phyloP scores from a whole-genome alignment of 2,888 invertebrate genomes.

The Eudasyphora cyanicolor region DNA sequence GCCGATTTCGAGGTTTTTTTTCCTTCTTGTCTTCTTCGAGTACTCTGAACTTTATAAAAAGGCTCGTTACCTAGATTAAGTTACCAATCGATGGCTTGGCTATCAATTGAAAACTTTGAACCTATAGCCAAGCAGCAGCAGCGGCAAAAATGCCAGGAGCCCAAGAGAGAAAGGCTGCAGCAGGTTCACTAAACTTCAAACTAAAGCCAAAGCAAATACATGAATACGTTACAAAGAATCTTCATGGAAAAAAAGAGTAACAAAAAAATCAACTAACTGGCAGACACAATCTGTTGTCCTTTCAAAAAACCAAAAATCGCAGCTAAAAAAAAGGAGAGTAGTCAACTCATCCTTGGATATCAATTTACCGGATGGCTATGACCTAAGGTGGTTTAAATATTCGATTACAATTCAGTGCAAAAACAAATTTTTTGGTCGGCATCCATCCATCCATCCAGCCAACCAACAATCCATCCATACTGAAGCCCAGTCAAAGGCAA shows the following conservation, averaged over 20 bases:
- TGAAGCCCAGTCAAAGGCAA: neutral
- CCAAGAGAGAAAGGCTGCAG: constrained; percentile 10
- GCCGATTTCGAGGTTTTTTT: neutral
- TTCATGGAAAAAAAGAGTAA: neutral
- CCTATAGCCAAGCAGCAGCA: too few species aligned
- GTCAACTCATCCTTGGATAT: constrained; percentile 8
- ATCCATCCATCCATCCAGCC: neutral
- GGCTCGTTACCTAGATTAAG: neutral
- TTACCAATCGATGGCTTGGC: neutral
- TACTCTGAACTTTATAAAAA: neutral
- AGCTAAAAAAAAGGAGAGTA: neutral
- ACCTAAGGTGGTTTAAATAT: constrained; percentile 67
- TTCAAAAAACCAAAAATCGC: constrained; percentile 29
- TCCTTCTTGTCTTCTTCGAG: too few species aligned
- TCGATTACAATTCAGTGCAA: constrained; percentile 57
- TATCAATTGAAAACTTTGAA: neutral
- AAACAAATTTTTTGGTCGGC: constrained; percentile 25
- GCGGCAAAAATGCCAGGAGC: neutral
- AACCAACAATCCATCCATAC: neutral
- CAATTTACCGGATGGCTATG: constrained; percentile 65
- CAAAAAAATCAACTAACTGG: too few species aligned
- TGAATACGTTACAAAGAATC: neutral
- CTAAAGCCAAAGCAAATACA: neutral
- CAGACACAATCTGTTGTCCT: constrained; percentile 60
- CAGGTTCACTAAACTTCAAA: constrained; percentile 23